Evolutionary conservation across 92 coral and sea anemone genomes (phyloP), one percentile per base, ranked within the genome.

Genomic region (Phenganax subtilis): DNA sequence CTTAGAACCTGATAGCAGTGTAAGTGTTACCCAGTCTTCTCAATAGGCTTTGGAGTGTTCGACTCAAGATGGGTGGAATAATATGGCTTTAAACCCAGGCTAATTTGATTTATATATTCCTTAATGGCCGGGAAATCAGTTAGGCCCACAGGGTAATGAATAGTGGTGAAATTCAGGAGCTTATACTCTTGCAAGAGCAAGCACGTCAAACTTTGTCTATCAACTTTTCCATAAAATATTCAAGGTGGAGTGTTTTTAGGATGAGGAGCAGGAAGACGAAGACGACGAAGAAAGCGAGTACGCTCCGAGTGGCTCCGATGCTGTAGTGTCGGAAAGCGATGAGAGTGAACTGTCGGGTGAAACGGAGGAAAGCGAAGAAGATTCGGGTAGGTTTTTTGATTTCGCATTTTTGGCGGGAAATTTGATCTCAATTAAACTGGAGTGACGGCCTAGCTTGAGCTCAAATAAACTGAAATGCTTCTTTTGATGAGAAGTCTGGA

Each of bases 1-100:
- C 89, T 85, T 96, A 85, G 99, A 96, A 65, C 99, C 99, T 0
- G 93, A 96, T 56, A 96, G 99, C 83, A 88, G 88, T 70, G 99
- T 96, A 85, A 71, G 75, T 64, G 29, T 4, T n/a, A 8, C 0
- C 6, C 2, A n/a, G 16, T 30, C 55, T 0, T 56, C 47, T 37
- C 47, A 37, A 37, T 37, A 37, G 3, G 47, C 47, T 37, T 1
- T 37, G 47, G 47, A 37, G 47, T 37, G 47, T 37, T 37, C 47
- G 47, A 37, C 47, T 37, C 47, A 37, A 37, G 3, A 37, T 1
- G 47, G 2, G 47, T 37, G 47, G 47, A 37, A 5, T 37, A 37
- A 37, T 37, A 37, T 37, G 47, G 47, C 47, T 37, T 37, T 37
- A 37, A 37, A 37, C 47, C 47, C 47, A 37, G 47, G 47, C 47